Base-by-base conservation (phyloP, 2,888 invertebrate species). In the Stenodema calcarata region DNA sequence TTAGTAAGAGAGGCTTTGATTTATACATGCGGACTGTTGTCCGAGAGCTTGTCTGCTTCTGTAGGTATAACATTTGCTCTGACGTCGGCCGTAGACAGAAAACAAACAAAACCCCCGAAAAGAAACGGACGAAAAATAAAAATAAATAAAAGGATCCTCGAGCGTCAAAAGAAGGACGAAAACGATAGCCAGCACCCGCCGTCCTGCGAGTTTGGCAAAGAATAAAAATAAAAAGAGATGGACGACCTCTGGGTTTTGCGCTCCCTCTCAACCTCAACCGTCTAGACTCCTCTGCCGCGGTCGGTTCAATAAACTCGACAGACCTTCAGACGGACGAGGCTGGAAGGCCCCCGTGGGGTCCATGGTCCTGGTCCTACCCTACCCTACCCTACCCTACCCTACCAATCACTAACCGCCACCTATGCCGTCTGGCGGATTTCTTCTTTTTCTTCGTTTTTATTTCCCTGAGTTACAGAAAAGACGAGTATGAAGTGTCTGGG, bases 301-400 rank as follows among this genome's bases (percentile, higher is more conserved):
- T 73, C 35, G 79, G 86, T 86, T 86, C 86, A 86, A 86, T 47
- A 79, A 79, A 86, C 86, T 47, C 86, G 86, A 69, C 86, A 86
- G 86, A 79, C 86, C 86, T 86, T 79, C 86, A 86, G 79, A 86
- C 86, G 80, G 80, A 80, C 80, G 80, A 27, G 44, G 16, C 73
- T 1, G n/a, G 30, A 54, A 50, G 30, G 78, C 27, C 78, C 42
- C 28, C 78, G 0, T 11, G 42, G 27, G 76, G 42, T 44, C 7
- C n/a, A 3, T 42, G 75, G 78, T 42, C 42, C 78, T 62, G 62
- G 62, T 11, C 23, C 62, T 62, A 2, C 14, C 42, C 42, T 42
- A n/a, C n/a, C n/a, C 62, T 62, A 2, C 14, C n/a, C n/a, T n/a
- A n/a, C n/a, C n/a, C n/a, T n/a, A n/a, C n/a, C 35, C 35, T 35